Evolutionary conservation across 1,140 invertebrate species (phyloP), one percentile per base, ranked within the genome.

Genomic region (Rhynchophorus ferrugineus): DNA sequence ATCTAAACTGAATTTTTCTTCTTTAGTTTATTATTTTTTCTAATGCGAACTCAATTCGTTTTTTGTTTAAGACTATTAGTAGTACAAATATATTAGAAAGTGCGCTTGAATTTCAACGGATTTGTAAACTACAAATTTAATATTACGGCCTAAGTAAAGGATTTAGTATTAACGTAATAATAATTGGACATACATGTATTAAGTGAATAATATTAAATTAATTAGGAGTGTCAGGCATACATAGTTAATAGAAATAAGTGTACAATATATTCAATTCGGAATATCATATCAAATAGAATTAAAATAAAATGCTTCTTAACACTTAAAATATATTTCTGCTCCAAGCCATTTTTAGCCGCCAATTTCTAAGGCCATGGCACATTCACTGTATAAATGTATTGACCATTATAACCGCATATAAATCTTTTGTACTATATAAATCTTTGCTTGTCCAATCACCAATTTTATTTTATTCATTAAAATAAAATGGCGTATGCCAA

Each of bases 241-340:
- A 41, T 41, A 41, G 38, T n/a, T 41, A 41, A 11, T 18, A 20
- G 14, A 8, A 14, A 7, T 41, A 41, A 41, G 38, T 41, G 38
- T 41, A 41, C 24, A 11, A 29, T 29, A 29, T 29, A 29, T 18
- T 41, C 38, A 41, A n/a, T 41, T 41, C 18, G 17, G 9, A 14
- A 18, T 41, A 41, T 41, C 38, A 41, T 41, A 41, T 41, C 38
- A 41, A 5, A 17, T 19, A 41, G 17, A 18, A 18, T 18, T 41
- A 41, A 41, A 41, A n/a, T 41, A 17, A 41, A 19, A 17, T 17
- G 18, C 14, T 17, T 41, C 7, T 19, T 41, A 3, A 41, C 1
- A 41, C 3, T 8, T 41, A 41, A 41, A 11, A 37, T 16, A 16
- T 37, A 6, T 16, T 5, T 5, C 14, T 16, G 35, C 17, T 16